Base-by-base conservation (phyloP, 2,888 invertebrate genomes). In the Pimpla rufipes region DNA sequence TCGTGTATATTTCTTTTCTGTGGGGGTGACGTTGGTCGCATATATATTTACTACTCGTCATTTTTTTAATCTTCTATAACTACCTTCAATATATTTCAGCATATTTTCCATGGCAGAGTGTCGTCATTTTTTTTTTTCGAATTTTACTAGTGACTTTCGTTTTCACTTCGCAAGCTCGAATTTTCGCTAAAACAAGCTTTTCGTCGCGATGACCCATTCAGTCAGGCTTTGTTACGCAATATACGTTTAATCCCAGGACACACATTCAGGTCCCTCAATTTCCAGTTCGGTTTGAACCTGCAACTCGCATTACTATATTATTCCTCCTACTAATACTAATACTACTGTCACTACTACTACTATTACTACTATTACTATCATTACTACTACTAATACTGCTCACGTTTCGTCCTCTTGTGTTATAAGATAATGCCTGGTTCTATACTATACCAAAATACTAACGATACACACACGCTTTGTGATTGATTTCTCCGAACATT, bases 401-500 rank as follows among this genome's bases (percentile, higher is more conserved):
- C 42, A 10, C 37, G 23, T 64, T 52, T 57, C 13, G 13, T 11
- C 11, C 16, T 64, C 16, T 68, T 70, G n/a, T 67, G 23, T 23
- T 35, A 52, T 29, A 75, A 62, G 37, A 74, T 42, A 68, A 75
- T 80, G 68, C 52, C 64, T 80, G 68, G 18, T 52, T 6, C 68
- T 23, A 45, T 55, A 66, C 64, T 52, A 79, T 66, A 68, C 13
- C n/a, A 23, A 35, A 50, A 29, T 35, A 75, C 64, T 21, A 35
- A 21, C n/a, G 47, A 76, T 21, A 45, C 59, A 73, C 57, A 74
- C 35, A 40, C 47, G 67, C 75, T 70, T 67, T 75, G 59, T 71
- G 66, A 79, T 73, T 74, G 67, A 81, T 84, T 66, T 55, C 42
- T 83, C 45, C 50, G 59, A 75, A 70, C 59, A 81, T 83, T 76